Conservation (phyloP, 2,888 invertebrate species). For the Sphaerophoria taeniata region DNA sequence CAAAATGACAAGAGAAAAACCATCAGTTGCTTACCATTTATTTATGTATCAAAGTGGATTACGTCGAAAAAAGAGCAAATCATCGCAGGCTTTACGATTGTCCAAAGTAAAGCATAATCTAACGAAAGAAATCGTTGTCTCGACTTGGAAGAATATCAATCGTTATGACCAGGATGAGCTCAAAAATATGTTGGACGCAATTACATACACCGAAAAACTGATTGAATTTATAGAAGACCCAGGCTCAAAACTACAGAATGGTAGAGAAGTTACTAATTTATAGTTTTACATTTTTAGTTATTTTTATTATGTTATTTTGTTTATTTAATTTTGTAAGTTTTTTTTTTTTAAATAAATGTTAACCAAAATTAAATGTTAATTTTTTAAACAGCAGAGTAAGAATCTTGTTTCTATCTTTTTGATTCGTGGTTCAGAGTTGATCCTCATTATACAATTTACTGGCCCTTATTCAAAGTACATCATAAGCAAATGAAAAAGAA, state of each 20-base stretch:
- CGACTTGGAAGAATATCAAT: constrained; percentile 30
- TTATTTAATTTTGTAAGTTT: neutral
- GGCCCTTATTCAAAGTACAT: too few species aligned
- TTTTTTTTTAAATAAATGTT: neutral
- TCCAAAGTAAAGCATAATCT: constrained; percentile 20
- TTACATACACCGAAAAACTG: constrained; percentile 15
- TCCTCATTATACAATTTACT: too few species aligned
- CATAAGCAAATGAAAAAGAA: too few species aligned
- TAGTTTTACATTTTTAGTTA: neutral
- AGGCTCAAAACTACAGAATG: neutral
- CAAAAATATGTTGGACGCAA: constrained; percentile 24
- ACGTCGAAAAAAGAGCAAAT: constrained; percentile 4
- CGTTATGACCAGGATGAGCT: constrained; percentile 24
- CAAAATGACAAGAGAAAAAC: neutral
- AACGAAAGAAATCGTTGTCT: constrained; percentile 29
- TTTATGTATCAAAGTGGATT: constrained; percentile 28
- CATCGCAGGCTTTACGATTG: neutral
- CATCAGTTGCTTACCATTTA: constrained; percentile 28
- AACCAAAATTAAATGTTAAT: too few species aligned
- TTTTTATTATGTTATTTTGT: neutral
- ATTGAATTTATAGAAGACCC: neutral
- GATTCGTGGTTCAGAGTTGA: too few species aligned
- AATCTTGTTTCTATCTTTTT: too few species aligned
- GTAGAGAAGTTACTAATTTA: constrained; percentile 33
- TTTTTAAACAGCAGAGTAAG: too few species aligned